Percentiles rank a stretch among this genome's conserved stretches.
These are phyloP conservation scores for Apodemia duryi DNA, from an alignment of 2,888 invertebrate species.

Conservation along the genomic window DNA sequence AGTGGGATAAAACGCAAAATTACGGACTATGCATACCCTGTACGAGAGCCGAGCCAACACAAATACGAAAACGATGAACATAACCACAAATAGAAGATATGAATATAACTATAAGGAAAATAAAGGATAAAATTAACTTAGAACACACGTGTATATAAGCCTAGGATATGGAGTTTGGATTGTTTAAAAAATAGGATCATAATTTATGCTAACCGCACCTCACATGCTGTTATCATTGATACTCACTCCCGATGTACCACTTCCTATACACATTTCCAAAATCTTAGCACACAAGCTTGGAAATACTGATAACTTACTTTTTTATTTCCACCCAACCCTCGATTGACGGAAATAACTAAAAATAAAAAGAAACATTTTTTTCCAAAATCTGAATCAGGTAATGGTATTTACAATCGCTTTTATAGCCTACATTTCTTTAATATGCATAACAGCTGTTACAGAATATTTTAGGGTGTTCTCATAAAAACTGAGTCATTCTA, in stretches of 20 bases:
- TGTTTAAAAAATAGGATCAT: no score
- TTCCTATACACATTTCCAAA: conserved; percentile 24
- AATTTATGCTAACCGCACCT: not conserved
- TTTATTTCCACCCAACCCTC: conserved; percentile 65
- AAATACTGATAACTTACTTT: conserved; percentile 65
- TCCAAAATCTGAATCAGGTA: not conserved
- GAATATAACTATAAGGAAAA: no score
- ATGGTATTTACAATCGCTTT: not conserved
- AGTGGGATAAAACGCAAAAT: not conserved
- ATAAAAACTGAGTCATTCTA: no score
- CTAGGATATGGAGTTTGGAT: no score
- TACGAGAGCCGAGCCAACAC: not conserved
- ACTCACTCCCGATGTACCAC: conserved; percentile 5
- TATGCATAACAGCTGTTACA: not conserved
- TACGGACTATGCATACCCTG: not conserved
- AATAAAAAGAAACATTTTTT: conserved; percentile 52
- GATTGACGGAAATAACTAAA: conserved; percentile 71
- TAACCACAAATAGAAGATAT: no score
- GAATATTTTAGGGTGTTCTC: not conserved
- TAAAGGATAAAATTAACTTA: no score
- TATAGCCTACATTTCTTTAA: not conserved
- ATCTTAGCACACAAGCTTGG: conserved; percentile 55
- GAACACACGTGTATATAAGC: no score
- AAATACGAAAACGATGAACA: not conserved
- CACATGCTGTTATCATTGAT: conserved; percentile 1